Evolutionary conservation across 2,888 invertebrate species (phyloP).

Genomic region (Dusona sp.): DNA sequence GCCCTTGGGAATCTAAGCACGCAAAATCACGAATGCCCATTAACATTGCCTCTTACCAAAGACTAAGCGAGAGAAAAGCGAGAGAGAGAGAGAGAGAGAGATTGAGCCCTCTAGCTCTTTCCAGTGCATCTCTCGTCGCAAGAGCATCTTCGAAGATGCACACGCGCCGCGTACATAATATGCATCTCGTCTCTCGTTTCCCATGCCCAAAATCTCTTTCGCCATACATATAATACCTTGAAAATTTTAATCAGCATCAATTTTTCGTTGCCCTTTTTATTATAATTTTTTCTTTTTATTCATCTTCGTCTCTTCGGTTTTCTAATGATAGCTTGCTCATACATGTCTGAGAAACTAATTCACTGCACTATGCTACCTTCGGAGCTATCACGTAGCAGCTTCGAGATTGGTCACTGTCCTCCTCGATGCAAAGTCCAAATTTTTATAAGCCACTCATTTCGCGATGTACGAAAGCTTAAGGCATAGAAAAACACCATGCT

Average conservation of each 20-base stretch:
- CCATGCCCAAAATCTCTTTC: slow-evolving; percentile 21
- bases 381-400: background rate
- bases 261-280: background rate
- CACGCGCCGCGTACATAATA: slow-evolving; percentile 62
- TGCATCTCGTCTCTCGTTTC: slow-evolving; percentile 46
- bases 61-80: slow-evolving; percentile 6
- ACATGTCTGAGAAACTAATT: slow-evolving; percentile 49
- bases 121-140: slow-evolving; percentile 55
- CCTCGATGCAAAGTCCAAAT: slow-evolving; percentile 16
- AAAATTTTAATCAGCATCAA: slow-evolving; percentile 50
- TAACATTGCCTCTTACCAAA: slow-evolving; percentile 66
- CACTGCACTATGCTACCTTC: background rate
- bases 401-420: slow-evolving; percentile 21
- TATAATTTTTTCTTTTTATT: slow-evolving; percentile 8
- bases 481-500: slow-evolving; percentile 3
- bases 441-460: slow-evolving; percentile 6
- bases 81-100: background rate
- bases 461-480: background rate
- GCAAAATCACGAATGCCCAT: slow-evolving; percentile 80
- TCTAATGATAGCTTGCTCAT: slow-evolving; percentile 39
- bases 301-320: slow-evolving; percentile 15
- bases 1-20: slow-evolving; percentile 79
- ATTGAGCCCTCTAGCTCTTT: slow-evolving; percentile 62
- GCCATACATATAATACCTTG: slow-evolving; percentile 17
- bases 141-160: slow-evolving; percentile 42